Evolutionary conservation across 2,113 vertebrate species (phyloP).

Genomic region (Hoplias malabaricus): DNA sequence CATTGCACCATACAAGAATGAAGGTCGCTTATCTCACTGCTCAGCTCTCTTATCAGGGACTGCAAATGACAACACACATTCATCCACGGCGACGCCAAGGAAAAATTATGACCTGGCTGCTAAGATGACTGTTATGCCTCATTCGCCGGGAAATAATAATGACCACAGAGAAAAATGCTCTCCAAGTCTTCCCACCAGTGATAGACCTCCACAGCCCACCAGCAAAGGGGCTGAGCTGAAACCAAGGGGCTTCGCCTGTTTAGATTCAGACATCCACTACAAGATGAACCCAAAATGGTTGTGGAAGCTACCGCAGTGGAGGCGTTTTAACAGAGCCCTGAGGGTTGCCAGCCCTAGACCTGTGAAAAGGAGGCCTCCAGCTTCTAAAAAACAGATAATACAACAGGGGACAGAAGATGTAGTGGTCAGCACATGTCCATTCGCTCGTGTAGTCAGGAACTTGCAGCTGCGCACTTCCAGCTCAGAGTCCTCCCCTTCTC

Average conservation of each 20-base stretch:
- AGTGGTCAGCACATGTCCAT: background rate
- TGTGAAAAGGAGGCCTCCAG: background rate
- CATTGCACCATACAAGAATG: background rate
- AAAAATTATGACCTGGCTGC: background rate
- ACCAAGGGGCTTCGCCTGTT: background rate
- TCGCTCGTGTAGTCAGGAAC: conserved; percentile 7
- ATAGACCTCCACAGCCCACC: background rate
- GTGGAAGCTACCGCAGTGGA: background rate
- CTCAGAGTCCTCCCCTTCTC: conserved; percentile 36
- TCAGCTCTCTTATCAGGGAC: background rate
- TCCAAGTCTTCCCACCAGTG: background rate
- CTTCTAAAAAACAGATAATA: background rate
- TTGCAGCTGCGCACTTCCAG: conserved; percentile 28
- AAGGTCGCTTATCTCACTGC: background rate
- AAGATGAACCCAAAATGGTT: background rate
- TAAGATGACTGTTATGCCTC: background rate
- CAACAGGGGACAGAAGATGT: background rate
- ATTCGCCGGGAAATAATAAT: background rate
- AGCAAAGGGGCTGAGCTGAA: background rate
- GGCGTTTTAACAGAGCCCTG: background rate
- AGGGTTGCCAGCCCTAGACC: background rate
- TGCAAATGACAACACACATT: background rate
- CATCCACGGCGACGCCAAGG: background rate
- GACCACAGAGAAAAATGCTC: background rate
- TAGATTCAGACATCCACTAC: background rate